Conservation (phyloP, 1,140 invertebrate genomes). For the Zophobas atratus region DNA sequence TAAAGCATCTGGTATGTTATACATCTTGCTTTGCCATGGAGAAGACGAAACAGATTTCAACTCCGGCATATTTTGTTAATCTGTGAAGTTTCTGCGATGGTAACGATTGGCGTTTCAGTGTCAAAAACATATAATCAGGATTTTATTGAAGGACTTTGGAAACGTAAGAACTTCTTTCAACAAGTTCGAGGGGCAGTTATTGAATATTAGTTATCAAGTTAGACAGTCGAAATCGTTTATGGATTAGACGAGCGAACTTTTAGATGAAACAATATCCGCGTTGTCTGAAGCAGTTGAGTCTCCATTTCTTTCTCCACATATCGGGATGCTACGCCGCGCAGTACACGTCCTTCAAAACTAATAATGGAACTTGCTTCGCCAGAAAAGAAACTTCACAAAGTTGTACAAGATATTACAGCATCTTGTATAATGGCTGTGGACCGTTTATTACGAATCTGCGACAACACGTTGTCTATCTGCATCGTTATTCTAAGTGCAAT, state of each 20-base stretch:
- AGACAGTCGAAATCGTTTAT: slow-evolving; percentile 44
- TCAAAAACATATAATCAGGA: slow-evolving; percentile 34
- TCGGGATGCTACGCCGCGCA: slow-evolving; percentile 31
- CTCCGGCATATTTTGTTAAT: background rate
- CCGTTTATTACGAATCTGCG: slow-evolving; percentile 45
- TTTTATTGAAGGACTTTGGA: slow-evolving; percentile 33
- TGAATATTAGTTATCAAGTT: slow-evolving; percentile 48
- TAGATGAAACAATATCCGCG: slow-evolving; percentile 52
- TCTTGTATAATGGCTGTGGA: slow-evolving; percentile 50
- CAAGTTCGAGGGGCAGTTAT: slow-evolving; percentile 43
- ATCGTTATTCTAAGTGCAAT: slow-evolving; percentile 49
- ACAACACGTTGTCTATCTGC: slow-evolving; percentile 30
- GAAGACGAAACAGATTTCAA: background rate
- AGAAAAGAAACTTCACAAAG: slow-evolving; percentile 52
- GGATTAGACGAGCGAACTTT: slow-evolving; percentile 46
- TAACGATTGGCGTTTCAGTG: slow-evolving; percentile 7
- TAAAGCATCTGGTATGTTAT: too few species aligned
- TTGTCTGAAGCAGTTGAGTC: slow-evolving; percentile 44
- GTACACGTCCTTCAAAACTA: slow-evolving; percentile 56
- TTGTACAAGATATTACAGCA: slow-evolving; percentile 54
- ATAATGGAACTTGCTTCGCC: slow-evolving; percentile 49
- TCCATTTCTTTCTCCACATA: slow-evolving; percentile 49
- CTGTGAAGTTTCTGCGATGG: background rate
- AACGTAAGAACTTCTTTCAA: slow-evolving; percentile 36
- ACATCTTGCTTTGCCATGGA: too few species aligned